These are phyloP conservation scores for Lasiurus borealis DNA, from an alignment of 2,113 vertebrate species.

Conservation along the genomic window DNA sequence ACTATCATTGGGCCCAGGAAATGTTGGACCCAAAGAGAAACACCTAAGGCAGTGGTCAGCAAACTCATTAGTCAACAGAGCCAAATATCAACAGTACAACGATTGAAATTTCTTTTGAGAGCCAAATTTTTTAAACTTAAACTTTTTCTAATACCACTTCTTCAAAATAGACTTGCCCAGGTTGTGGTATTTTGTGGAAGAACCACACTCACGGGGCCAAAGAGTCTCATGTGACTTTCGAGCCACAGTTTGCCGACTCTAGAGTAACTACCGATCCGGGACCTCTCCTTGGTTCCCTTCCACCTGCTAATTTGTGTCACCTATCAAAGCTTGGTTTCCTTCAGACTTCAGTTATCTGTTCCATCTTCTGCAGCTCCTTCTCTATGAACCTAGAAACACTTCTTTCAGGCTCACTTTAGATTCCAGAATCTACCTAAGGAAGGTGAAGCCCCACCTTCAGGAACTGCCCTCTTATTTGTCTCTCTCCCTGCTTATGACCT, in stretches of 20 bases:
- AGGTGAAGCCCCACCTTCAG: not conserved
- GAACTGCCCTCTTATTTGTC: not conserved
- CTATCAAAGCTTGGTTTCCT: not conserved
- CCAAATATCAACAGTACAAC: too few relatives aligned
- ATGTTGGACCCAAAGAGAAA: constrained; percentile 1
- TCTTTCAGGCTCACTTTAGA: not conserved
- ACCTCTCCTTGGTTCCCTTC: not conserved
- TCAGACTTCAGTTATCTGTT: not conserved
- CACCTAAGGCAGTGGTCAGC: not conserved
- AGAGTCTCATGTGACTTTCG: too few relatives aligned
- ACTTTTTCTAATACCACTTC: too few relatives aligned
- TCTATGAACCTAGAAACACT: not conserved
- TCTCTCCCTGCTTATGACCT: not conserved
- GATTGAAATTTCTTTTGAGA: too few relatives aligned
- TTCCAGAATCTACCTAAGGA: constrained; percentile 11
- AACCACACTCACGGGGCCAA: too few relatives aligned
- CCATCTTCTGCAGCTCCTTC: constrained; percentile 15
- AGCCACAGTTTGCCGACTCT: not conserved
- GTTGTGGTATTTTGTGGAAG: not conserved
- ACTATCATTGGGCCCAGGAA: not conserved
- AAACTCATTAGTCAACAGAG: too few relatives aligned
- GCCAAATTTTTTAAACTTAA: too few relatives aligned
- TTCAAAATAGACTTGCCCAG: too few relatives aligned
- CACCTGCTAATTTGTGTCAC: not conserved
- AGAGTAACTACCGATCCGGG: not conserved